phyloP scores from a whole-genome alignment of 2,888 invertebrate genomes.

The Melolontha melolontha region DNA sequence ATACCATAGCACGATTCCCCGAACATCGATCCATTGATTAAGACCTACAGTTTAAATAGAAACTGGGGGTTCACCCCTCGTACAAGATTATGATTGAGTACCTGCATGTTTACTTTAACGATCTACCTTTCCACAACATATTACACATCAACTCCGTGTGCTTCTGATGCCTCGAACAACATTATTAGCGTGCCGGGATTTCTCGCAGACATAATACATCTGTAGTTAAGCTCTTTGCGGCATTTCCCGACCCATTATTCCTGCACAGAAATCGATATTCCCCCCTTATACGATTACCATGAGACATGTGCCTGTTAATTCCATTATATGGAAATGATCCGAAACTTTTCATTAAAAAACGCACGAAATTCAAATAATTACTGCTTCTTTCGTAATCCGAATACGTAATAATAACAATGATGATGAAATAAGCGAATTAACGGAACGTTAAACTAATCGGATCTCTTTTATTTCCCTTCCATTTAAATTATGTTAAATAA shows the following conservation, averaged over 20 bases:
- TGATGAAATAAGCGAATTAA: too few species aligned
- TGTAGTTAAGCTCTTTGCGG: slow-evolving; percentile 35
- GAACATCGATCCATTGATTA: slow-evolving; percentile 31
- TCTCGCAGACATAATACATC: slow-evolving; percentile 33
- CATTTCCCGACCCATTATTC: slow-evolving; percentile 23
- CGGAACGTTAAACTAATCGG: too few species aligned
- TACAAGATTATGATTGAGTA: slow-evolving; percentile 33
- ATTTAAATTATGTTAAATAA: too few species aligned
- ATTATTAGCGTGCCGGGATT: slow-evolving; percentile 34
- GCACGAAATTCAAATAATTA: too few species aligned
- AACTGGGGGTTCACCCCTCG: not conserved
- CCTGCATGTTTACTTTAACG: slow-evolving; percentile 37
- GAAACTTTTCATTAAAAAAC: too few species aligned
- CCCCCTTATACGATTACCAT: slow-evolving; percentile 2
- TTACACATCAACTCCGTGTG: slow-evolving; percentile 26
- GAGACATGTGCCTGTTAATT: too few species aligned
- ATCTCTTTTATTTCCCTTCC: too few species aligned
- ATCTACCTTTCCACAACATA: slow-evolving; percentile 34
- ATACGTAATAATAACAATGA: too few species aligned
- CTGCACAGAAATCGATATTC: slow-evolving; percentile 13
- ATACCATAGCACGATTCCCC: not conserved
- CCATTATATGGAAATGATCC: too few species aligned
- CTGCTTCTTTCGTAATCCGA: too few species aligned
- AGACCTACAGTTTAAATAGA: slow-evolving; percentile 21
- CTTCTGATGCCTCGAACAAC: slow-evolving; percentile 29